phyloP scores from a whole-genome alignment of 1,140 invertebrate species.

The Bombus breviceps region DNA sequence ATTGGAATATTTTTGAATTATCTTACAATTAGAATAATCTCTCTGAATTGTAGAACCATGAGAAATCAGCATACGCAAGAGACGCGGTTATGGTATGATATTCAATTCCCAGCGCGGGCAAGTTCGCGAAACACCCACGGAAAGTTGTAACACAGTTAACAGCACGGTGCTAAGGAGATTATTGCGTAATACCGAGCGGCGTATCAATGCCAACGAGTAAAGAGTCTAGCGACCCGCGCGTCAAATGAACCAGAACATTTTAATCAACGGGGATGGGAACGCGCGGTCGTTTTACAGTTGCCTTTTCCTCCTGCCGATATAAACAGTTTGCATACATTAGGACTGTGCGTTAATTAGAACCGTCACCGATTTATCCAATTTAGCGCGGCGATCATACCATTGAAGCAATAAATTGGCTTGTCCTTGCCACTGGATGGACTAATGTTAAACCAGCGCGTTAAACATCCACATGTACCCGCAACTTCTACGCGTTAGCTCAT shows the following conservation, averaged over 20 bases:
- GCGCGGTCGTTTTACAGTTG: background rate
- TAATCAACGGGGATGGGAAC: conserved; percentile 3
- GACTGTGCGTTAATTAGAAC: conserved; percentile 19
- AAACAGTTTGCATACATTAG: conserved; percentile 42
- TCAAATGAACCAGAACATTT: conserved; percentile 33
- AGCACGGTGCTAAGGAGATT: background rate
- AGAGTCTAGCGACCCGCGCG: conserved; percentile 9
- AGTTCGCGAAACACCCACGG: conserved; percentile 14
- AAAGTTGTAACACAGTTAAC: background rate
- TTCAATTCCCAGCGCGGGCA: background rate
- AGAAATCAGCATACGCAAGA: background rate
- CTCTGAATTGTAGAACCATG: too few relatives aligned
- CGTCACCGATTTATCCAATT: conserved; percentile 28
- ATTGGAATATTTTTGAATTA: too few relatives aligned
- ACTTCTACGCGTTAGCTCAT: conserved; percentile 23
- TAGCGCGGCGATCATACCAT: conserved; percentile 51
- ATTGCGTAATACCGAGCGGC: conserved; percentile 10
- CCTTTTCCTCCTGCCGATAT: background rate
- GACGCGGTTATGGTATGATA: background rate
- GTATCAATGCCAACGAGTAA: background rate
- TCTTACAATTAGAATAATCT: background rate
- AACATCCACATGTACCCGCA: conserved; percentile 23
- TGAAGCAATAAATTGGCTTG: conserved; percentile 45
- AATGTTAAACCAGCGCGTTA: conserved; percentile 27
- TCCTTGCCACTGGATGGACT: conserved; percentile 38